phyloP scores from a whole-genome alignment of 1,140 invertebrate genomes.

The Psix sp. region DNA sequence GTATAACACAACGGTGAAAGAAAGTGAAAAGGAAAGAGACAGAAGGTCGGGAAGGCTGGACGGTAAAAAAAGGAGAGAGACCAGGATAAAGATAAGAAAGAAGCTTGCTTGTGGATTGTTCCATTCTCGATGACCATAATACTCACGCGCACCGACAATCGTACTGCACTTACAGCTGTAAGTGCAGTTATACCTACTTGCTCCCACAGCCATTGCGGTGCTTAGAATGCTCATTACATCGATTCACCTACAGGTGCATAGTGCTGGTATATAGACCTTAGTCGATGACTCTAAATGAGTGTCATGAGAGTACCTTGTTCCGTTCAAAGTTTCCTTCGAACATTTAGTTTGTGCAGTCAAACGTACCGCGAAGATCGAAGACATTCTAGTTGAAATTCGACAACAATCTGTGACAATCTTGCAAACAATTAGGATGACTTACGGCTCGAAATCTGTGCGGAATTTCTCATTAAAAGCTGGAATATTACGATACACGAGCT shows the following conservation, averaged over 20 bases:
- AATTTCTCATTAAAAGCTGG: not conserved
- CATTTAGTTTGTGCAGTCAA: constrained; percentile 32
- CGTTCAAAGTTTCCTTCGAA: constrained; percentile 46
- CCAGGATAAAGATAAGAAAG: constrained; percentile 28
- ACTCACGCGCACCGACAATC: constrained; percentile 41
- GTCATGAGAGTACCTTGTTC: constrained; percentile 53
- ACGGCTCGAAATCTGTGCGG: not conserved
- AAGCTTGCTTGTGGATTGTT: constrained; percentile 67
- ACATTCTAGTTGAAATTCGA: constrained; percentile 40
- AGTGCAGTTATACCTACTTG: constrained; percentile 58
- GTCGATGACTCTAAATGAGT: constrained; percentile 54
- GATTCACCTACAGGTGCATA: constrained; percentile 62
- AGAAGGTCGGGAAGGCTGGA: constrained; percentile 3
- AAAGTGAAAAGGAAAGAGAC: too few relatives aligned
- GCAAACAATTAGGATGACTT: constrained; percentile 29
- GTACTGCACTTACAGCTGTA: constrained; percentile 53
- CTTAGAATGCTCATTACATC: constrained; percentile 63
- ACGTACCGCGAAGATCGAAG: constrained; percentile 44
- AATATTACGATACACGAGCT: not conserved
- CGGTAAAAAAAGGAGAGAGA: constrained; percentile 9
- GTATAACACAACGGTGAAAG: too few relatives aligned
- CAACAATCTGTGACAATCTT: constrained; percentile 31
- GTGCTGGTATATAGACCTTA: constrained; percentile 22
- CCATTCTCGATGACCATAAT: constrained; percentile 61
- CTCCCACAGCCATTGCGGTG: constrained; percentile 57